These are phyloP conservation scores for Myxocyprinus asiaticus DNA, from an alignment of 2,113 vertebrate genomes.

Conservation along the genomic window DNA sequence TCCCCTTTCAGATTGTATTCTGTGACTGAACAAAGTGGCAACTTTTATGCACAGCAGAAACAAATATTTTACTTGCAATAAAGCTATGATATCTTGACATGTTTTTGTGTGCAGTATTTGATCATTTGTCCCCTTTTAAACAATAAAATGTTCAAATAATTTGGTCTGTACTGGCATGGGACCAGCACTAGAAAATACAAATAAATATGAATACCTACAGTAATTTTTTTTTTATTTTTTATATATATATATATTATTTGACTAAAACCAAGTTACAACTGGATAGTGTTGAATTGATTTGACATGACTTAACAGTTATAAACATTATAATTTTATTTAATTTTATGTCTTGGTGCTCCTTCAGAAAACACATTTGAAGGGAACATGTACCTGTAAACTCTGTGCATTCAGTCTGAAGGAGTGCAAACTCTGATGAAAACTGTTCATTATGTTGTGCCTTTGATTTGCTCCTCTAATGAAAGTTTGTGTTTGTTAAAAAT, in stretches of 20 bases:
- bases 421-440: slow-evolving; percentile 51
- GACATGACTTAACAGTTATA: neutral
- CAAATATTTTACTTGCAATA: neutral
- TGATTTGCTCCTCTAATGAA: slow-evolving; percentile 28
- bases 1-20: neutral
- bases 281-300: neutral
- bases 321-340: neutral
- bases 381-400: neutral
- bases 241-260: neutral
- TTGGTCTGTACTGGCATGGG: slow-evolving; percentile 11
- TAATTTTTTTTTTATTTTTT: neutral
- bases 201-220: too few species aligned
- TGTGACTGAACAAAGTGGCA: neutral
- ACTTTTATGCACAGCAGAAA: neutral
- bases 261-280: neutral
- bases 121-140: neutral
- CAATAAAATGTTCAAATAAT: neutral
- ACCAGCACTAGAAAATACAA: neutral
- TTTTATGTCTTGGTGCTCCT: neutral
- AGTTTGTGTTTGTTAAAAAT: slow-evolving; percentile 52
- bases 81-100: neutral
- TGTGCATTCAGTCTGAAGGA: slow-evolving; percentile 43
- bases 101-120: neutral
- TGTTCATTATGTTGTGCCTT: slow-evolving; percentile 29
- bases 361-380: neutral